Evolutionary conservation across 1,140 invertebrate genomes (phyloP).

Genomic region (Drosophila sp.): DNA sequence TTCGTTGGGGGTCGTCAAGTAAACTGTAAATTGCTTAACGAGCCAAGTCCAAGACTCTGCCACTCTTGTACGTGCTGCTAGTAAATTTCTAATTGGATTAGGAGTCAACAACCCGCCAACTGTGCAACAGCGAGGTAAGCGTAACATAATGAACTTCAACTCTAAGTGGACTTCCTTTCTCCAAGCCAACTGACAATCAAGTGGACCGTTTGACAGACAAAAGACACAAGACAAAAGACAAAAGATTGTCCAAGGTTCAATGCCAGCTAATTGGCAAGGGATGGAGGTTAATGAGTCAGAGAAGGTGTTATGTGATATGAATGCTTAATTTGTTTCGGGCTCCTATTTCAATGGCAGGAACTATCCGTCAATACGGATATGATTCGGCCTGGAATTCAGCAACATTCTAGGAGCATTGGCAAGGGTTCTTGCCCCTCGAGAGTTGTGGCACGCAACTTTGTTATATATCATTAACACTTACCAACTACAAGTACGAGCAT

Average conservation of each 20-base stretch:
- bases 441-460: constrained; percentile 42
- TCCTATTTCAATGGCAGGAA: constrained; percentile 32
- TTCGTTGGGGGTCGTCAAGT: constrained; percentile 27
- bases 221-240: too few relatives aligned
- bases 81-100: constrained; percentile 79
- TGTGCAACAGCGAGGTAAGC: constrained; percentile 52
- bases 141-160: constrained; percentile 61
- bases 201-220: constrained; percentile 39
- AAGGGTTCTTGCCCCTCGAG: constrained; percentile 5
- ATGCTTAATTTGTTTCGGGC: constrained; percentile 57
- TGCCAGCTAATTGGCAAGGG: constrained; percentile 37
- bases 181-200: constrained; percentile 31
- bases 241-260: constrained; percentile 37
- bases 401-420: not conserved
- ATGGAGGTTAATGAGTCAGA: constrained; percentile 50
- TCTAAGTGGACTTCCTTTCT: constrained; percentile 42
- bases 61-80: constrained; percentile 51
- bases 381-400: constrained; percentile 14
- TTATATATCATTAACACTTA: constrained; percentile 66
- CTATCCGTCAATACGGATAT: not conserved
- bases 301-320: constrained; percentile 69
- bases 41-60: constrained; percentile 57
- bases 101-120: constrained; percentile 67
- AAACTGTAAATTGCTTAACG: constrained; percentile 69
- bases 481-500: constrained; percentile 46